phyloP scores from a whole-genome alignment of 2,797 vertebrate species.

The Hypotaenidia philippensis region DNA sequence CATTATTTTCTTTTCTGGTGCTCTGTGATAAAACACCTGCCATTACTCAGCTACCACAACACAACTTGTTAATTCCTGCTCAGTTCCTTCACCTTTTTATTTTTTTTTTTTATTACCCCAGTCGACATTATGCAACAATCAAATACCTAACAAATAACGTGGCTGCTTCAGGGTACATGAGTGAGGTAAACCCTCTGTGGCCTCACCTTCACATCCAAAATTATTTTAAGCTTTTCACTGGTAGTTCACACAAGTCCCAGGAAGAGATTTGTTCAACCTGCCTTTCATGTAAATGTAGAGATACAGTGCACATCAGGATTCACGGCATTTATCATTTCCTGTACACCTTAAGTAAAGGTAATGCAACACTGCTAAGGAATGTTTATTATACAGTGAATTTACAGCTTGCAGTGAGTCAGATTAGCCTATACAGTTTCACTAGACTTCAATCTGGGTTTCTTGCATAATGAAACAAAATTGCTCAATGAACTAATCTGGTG shows the following conservation, averaged over 20 bases:
- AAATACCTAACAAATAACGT: neutral
- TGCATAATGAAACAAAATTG: neutral
- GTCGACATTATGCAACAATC: neutral
- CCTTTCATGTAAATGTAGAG: neutral
- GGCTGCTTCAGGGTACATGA: neutral
- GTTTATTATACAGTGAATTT: neutral
- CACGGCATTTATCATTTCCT: constrained; percentile 10
- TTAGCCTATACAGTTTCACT: neutral
- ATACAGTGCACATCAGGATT: neutral
- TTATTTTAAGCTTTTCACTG: constrained; percentile 16
- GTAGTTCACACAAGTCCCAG: neutral
- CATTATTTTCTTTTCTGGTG: neutral
- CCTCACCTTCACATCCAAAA: constrained; percentile 41
- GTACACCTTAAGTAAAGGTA: neutral
- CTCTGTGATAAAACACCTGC: neutral
- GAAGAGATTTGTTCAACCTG: neutral
- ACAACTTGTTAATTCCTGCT: neutral
- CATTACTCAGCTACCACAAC: neutral
- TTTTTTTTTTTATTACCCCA: no score
- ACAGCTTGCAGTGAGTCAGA: neutral
- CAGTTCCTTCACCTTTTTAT: neutral
- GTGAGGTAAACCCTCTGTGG: constrained; percentile 46
- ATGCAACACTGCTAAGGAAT: neutral
- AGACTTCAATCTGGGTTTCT: neutral
- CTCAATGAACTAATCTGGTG: neutral